Percentiles rank a stretch among this genome's conserved stretches.
Conservation (phyloP, 30 jellyfish, hydroid and myxozoan genomes). For the Aurelia coerulea region DNA sequence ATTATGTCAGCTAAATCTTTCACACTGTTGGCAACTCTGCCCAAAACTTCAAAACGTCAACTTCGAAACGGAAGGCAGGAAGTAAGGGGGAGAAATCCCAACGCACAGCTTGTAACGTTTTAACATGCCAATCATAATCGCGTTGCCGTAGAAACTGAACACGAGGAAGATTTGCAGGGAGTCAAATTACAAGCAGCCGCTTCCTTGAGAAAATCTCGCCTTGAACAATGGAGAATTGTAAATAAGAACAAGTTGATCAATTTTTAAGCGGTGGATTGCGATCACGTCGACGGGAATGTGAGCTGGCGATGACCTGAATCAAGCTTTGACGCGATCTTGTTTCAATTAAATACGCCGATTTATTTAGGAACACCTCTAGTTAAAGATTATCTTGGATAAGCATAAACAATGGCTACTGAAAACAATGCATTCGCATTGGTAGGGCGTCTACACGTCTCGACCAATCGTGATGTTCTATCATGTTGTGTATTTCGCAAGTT, state of each 20-base stretch:
- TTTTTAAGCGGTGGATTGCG: background rate
- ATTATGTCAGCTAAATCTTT: constrained; percentile 88
- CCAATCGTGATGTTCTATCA: constrained; percentile 32
- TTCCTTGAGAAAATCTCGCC: constrained; percentile 61
- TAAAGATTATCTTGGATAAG: constrained; percentile 51
- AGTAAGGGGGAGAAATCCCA: constrained; percentile 72
- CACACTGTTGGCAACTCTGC: constrained; percentile 92
- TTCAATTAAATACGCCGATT: constrained; percentile 43
- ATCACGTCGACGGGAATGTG: background rate
- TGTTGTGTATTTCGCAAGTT: constrained; percentile 25
- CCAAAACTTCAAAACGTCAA: constrained; percentile 82
- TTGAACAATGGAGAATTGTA: constrained; percentile 10
- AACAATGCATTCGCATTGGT: constrained; percentile 27
- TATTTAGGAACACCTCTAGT: constrained; percentile 33
- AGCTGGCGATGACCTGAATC: background rate
- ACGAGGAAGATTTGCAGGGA: constrained; percentile 57
- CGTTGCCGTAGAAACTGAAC: constrained; percentile 75
- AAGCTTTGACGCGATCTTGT: constrained; percentile 17
- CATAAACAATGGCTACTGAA: constrained; percentile 35
- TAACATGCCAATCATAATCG: constrained; percentile 76
- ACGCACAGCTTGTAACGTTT: constrained; percentile 76
- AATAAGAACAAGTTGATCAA: background rate
- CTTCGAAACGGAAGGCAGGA: constrained; percentile 70
- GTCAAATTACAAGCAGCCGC: constrained; percentile 57
- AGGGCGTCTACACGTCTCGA: constrained; percentile 51